Conservation (phyloP, 2,888 invertebrate genomes). For the Orthonychiurus folsomi region DNA sequence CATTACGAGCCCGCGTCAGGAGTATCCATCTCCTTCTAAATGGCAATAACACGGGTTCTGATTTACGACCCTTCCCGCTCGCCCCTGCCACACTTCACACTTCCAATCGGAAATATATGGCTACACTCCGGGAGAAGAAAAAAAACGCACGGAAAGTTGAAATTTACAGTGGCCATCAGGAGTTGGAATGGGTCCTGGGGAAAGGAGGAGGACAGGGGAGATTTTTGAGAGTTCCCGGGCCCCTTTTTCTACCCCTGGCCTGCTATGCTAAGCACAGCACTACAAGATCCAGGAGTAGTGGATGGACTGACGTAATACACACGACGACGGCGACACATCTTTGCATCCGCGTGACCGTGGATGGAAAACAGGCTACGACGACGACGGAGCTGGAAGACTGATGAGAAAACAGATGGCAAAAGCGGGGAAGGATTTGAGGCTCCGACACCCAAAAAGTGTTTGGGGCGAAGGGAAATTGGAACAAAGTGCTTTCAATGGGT, state of each 20-base stretch:
- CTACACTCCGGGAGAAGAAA: slow-evolving; percentile 25
- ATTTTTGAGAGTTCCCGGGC: background rate
- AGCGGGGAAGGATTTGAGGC: too few species aligned
- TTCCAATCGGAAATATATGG: slow-evolving; percentile 34
- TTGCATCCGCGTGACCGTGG: background rate
- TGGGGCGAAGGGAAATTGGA: too few species aligned
- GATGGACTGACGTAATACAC: too few species aligned
- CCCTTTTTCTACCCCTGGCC: too few species aligned
- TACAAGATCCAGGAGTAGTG: too few species aligned
- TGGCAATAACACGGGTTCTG: slow-evolving; percentile 42
- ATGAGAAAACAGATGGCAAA: slow-evolving; percentile 20
- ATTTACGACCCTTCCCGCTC: slow-evolving; percentile 39
- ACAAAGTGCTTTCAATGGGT: slow-evolving; percentile 19
- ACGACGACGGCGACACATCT: too few species aligned
- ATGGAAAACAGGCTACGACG: background rate
- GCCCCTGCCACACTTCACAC: slow-evolving; percentile 8
- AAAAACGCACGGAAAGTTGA: slow-evolving; percentile 31
- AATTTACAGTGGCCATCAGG: slow-evolving; percentile 40
- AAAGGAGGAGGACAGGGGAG: slow-evolving; percentile 26
- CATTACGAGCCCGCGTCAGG: slow-evolving; percentile 39
- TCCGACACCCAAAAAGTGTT: too few species aligned
- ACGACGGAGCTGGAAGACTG: slow-evolving; percentile 5
- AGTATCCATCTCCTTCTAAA: slow-evolving; percentile 42
- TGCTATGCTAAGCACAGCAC: too few species aligned
- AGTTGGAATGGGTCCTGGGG: slow-evolving; percentile 32